These are phyloP conservation scores for Gerosis bhagava DNA, from an alignment of 2,888 invertebrate species.

Conservation along the genomic window DNA sequence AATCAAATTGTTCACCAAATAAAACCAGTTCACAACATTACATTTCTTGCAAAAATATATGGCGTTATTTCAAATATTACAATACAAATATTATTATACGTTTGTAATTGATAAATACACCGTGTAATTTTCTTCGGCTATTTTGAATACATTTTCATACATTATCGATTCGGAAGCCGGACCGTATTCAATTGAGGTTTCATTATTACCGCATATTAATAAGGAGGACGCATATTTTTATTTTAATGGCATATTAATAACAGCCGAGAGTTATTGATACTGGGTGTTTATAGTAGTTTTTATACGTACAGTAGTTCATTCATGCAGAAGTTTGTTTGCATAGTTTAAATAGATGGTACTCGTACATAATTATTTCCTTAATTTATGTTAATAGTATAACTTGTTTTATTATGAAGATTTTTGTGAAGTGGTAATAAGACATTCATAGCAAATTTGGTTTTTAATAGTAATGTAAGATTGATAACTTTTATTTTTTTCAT, in stretches of 20 bases:
- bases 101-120: constrained; percentile 48
- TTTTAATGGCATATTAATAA: constrained; percentile 11
- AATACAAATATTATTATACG: constrained; percentile 27
- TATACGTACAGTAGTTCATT: too few relatives aligned
- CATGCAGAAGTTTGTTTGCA: neutral
- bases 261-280: neutral
- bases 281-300: neutral
- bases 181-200: constrained; percentile 17
- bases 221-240: constrained; percentile 11
- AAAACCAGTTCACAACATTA: too few relatives aligned
- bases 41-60: neutral
- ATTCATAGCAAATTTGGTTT: too few relatives aligned
- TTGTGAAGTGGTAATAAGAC: too few relatives aligned
- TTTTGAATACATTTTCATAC: constrained; percentile 62
- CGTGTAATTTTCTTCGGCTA: constrained; percentile 51
- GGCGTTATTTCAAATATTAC: constrained; percentile 14
- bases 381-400: too few relatives aligned
- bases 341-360: neutral
- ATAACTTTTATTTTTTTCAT: too few relatives aligned
- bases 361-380: neutral
- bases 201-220: constrained; percentile 14
- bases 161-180: constrained; percentile 50
- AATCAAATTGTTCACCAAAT: too few relatives aligned
- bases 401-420: too few relatives aligned
- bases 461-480: too few relatives aligned